Conservation (phyloP, 2,888 invertebrate genomes). For the Monochamus alternatus region DNA sequence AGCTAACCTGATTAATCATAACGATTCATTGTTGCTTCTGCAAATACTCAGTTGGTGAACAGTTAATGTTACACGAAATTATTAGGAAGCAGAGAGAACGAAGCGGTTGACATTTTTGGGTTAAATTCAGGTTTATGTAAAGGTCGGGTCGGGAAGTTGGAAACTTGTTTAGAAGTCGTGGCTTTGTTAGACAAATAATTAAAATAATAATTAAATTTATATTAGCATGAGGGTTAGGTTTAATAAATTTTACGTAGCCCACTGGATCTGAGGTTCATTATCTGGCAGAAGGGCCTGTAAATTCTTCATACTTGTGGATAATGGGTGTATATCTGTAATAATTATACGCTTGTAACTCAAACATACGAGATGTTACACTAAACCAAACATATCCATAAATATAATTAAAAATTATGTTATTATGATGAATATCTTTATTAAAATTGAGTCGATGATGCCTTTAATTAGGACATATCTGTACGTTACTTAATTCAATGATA, state of each 20-base stretch:
- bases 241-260: not conserved
- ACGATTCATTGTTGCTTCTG: not conserved
- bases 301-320: too few relatives aligned
- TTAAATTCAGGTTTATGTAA: not conserved
- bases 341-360: too few relatives aligned
- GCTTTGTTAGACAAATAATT: not conserved
- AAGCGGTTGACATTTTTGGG: not conserved
- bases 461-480: too few relatives aligned
- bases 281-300: too few relatives aligned
- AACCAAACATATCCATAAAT: too few relatives aligned
- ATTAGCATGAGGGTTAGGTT: not conserved
- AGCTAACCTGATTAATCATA: not conserved
- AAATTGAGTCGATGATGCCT: too few relatives aligned
- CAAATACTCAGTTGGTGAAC: not conserved
- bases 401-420: too few relatives aligned
- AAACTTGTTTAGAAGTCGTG: not conserved
- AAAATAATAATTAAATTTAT: slow-evolving; percentile 5
- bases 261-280: not conserved
- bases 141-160: not conserved
- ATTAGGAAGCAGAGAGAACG: not conserved
- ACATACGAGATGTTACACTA: too few relatives aligned
- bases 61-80: not conserved
- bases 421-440: too few relatives aligned
- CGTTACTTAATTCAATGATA: too few relatives aligned
- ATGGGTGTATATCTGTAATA: too few relatives aligned